A percentile compares a stretch with the other conserved stretches of the same genome.
phyloP scores from a whole-genome alignment of 2,113 vertebrate genomes.

The Elgaria multicarinata region DNA sequence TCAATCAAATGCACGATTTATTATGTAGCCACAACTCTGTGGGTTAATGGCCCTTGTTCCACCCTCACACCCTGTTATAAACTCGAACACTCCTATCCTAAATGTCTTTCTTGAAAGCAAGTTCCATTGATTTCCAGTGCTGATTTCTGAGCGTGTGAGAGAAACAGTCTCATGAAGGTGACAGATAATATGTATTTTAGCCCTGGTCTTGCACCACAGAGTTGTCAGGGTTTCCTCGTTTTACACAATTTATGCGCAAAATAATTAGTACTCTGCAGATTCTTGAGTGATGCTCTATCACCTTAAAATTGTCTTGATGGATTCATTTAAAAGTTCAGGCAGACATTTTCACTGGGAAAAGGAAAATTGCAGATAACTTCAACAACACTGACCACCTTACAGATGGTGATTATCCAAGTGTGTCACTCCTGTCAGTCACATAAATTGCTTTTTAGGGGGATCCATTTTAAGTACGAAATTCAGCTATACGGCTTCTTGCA shows the following conservation, averaged over 20 bases:
- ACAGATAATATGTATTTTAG: not conserved
- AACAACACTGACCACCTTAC: constrained; percentile 8
- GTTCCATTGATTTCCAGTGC: not conserved
- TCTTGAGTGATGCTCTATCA: constrained; percentile 34
- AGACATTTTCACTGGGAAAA: constrained; percentile 39
- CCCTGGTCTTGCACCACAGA: not conserved
- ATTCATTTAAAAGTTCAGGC: constrained; percentile 44
- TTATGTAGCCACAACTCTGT: not conserved
- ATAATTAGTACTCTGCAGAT: not conserved
- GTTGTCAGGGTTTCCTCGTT: not conserved
- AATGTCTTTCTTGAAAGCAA: not conserved
- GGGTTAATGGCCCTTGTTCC: not conserved
- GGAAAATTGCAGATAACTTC: constrained; percentile 33
- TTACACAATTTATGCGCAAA: not conserved
- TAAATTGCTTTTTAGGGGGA: constrained; percentile 68
- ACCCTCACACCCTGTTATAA: too few species aligned
- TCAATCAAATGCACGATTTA: not conserved
- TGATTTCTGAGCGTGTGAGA: not conserved
- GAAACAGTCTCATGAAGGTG: too few species aligned
- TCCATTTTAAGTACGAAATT: constrained; percentile 49
- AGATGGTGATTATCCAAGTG: constrained; percentile 51
- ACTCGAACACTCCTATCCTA: not conserved
- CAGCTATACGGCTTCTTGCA: not conserved
- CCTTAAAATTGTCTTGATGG: constrained; percentile 18
- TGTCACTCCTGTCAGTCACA: constrained; percentile 58